phyloP scores from a whole-genome alignment of 1,140 invertebrate genomes.

The Drosophila virilis region DNA sequence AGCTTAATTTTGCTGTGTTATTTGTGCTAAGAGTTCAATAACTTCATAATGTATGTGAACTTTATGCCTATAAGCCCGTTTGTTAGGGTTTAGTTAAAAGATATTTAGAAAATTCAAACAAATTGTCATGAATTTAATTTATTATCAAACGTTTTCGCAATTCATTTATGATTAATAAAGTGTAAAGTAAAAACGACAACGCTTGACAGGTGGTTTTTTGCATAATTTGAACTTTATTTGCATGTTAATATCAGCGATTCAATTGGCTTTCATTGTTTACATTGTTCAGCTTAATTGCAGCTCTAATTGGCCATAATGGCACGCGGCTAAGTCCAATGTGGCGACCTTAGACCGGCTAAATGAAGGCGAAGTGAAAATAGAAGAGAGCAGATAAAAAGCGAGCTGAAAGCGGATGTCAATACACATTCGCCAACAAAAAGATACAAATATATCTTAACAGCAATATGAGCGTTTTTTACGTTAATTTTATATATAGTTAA shows the following conservation, averaged over 20 bases:
- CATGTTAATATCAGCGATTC: constrained; percentile 4
- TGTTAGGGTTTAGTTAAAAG: no score
- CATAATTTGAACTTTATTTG: constrained; percentile 6
- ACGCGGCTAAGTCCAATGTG: constrained; percentile 11
- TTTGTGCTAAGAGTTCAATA: no score
- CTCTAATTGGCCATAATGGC: constrained; percentile 2
- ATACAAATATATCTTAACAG: constrained; percentile 44
- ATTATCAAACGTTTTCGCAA: no score
- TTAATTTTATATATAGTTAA: not conserved
- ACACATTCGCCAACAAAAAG: constrained; percentile 21
- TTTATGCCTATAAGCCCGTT: no score
- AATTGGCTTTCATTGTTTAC: constrained; percentile 14
- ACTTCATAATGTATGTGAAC: no score
- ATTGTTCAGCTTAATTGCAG: constrained; percentile 5
- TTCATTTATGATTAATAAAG: no score
- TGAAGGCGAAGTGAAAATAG: constrained; percentile 28
- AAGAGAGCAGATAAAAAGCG: constrained; percentile 6
- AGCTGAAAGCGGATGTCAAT: constrained; percentile 30
- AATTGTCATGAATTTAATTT: no score
- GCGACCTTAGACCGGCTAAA: constrained; percentile 22
- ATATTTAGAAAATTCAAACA: no score
- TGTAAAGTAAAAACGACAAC: no score
- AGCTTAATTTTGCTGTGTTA: no score
- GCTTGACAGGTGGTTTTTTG: not conserved
- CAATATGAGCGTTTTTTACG: constrained; percentile 17